Base-by-base conservation (phyloP, 2,888 invertebrate genomes). In the Heliconius hortense region DNA sequence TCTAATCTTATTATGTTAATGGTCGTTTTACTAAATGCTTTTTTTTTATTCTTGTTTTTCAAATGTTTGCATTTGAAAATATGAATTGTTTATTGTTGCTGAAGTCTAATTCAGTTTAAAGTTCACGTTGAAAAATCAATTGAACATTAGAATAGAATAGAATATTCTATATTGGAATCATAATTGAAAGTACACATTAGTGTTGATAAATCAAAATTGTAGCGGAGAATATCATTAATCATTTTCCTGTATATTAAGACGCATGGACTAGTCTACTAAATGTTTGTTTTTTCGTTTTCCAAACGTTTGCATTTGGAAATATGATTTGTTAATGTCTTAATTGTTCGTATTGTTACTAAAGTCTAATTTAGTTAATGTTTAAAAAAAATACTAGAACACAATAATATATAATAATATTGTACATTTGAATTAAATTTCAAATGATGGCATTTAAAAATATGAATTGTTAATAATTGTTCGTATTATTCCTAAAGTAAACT, bases 201-300 rank as follows among this genome's bases (percentile, higher is more conserved):
- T 43, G 43, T 24, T 67, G 39, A 48, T 73, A 76, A 67, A 77
- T 68, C 73, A 67, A 75, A 77, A 18, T 70, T 28, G 48, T 39
- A 26, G 39, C 31, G n/a, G 63, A 68, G 43, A n/a, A 35, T 4
- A 60, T 66, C 63, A 76, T 78, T 75, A 66, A 76, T 72, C 69
- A 75, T 71, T 68, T 88, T 89, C 90, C 90, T 62, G 85, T 88
- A 86, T 91, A 91, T 92, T 90, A 91, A 92, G 90, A 89, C 87
- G 88, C 84, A 84, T 84, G 84, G 87, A 91, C 91, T 89, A 90
- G 88, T 86, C 85, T 85, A 89, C 89, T 90, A 35, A 35, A 35
- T 35, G 35, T 35, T 10, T 35, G 1, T 35, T 35, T 35, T 35
- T 35, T 31, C 8, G 31, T 31, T 31, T 31, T 31, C 74, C 43